Evolutionary conservation across 2,113 vertebrate species (phyloP).

Genomic region (Grallaria varia): DNA sequence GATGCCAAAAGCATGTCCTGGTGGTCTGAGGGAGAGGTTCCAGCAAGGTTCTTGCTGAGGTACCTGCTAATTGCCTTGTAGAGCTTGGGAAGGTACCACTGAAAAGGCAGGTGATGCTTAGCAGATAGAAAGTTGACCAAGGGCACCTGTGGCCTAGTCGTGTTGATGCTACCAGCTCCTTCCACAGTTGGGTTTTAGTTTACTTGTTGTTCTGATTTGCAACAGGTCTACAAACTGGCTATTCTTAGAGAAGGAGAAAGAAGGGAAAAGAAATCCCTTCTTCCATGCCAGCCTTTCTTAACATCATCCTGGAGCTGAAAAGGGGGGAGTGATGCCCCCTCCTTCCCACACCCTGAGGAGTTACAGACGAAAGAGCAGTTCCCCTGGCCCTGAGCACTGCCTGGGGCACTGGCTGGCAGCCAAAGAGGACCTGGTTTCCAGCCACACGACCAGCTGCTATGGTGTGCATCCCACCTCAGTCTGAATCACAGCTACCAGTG

Average conservation of each 20-base stretch:
- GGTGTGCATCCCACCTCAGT: background rate
- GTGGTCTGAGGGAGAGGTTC: background rate
- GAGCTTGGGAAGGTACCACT: background rate
- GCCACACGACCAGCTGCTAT: background rate
- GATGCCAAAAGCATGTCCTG: background rate
- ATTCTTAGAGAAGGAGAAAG: background rate
- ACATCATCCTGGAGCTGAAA: background rate
- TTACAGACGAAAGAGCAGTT: background rate
- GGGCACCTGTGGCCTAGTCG: background rate
- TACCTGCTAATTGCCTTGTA: background rate
- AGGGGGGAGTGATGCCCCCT: background rate
- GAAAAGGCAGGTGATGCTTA: background rate
- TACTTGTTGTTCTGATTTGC: background rate
- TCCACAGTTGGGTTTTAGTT: background rate
- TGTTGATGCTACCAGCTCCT: background rate
- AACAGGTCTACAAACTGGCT: background rate
- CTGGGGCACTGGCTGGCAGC: background rate
- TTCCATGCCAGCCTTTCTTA: background rate
- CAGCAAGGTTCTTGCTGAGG: background rate
- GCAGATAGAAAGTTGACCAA: background rate
- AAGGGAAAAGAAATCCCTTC: background rate
- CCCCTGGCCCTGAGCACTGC: background rate
- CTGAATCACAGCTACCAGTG: background rate
- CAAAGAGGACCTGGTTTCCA: background rate
- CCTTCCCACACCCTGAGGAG: background rate